Evolutionary conservation across 2,113 vertebrate genomes (phyloP), one percentile per base, ranked within the genome.

Genomic region (Peromyscus polionotus): DNA sequence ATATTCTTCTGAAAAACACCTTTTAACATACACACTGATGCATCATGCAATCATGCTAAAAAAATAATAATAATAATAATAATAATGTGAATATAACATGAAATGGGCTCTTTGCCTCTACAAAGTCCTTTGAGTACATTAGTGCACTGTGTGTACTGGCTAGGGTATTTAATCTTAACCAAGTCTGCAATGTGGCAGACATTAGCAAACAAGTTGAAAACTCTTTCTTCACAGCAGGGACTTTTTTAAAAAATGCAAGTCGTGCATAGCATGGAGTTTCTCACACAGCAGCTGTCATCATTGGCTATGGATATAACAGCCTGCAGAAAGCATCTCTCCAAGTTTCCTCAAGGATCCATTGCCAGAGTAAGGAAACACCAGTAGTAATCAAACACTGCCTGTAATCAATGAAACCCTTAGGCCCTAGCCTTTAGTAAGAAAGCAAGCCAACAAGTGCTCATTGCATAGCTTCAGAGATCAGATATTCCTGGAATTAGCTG

Each of bases 231-330:
- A 77, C 39, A 51, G 59, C 28, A 73, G 22, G 31, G 77, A 70
- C 33, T 73, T 92, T 87, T n/a, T 24, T 6, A 59, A 77, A 68
- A 93, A 93, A 90, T 1, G 0, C n/a, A 86, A 95, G 31, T 54
- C 61, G 54, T 96, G 39, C 65, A n/a, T 72, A 87, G 63, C 54
- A 51, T 92, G 76, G 84, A 90, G 68, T 91, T 92, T 90, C 87
- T 70, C 90, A 94, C 42, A 45, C 72, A 83, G 39, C 61, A 87
- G n/a, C 81, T 87, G 85, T 28, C 67, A n/a, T 93, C 85, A 12
- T 3, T 89, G 92, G 36, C 72, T 65, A 12, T 65, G 68, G 81
- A 26, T 39, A 81, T 2, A 83, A 33, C 51, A 88, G 79, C 42
- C 57, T n/a, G 12, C 33, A 36, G 48, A 68, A 91, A 88, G 59